Conservation (phyloP, 2,888 invertebrate species). For the Arctia plantaginis region DNA sequence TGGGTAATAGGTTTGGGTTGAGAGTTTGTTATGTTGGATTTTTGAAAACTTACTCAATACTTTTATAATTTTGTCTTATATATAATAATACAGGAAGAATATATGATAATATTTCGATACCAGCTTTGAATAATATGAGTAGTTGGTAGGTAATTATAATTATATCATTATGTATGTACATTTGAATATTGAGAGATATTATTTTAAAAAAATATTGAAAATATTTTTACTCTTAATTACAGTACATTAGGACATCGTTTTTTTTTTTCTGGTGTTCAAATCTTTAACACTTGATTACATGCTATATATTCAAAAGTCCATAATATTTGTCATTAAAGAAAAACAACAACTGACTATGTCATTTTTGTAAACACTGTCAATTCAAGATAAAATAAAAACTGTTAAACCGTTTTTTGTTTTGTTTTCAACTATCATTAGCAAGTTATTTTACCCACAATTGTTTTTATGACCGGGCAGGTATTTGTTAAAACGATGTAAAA, state of each 20-base stretch:
- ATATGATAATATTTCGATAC: not conserved
- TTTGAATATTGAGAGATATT: not conserved
- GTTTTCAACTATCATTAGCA: not conserved
- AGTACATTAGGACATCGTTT: too few species aligned
- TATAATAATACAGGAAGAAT: not conserved
- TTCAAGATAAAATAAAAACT: not conserved
- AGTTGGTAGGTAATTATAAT: not conserved
- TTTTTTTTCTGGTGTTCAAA: not conserved
- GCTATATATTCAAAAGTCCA: not conserved
- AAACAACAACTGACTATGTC: not conserved
- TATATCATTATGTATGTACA: not conserved
- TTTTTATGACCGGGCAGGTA: constrained; percentile 14
- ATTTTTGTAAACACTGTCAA: not conserved
- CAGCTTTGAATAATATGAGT: not conserved
- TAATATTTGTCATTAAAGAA: not conserved
- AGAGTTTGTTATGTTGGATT: too few species aligned
- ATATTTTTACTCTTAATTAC: not conserved
- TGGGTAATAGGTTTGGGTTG: too few species aligned
- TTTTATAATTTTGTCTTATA: too few species aligned
- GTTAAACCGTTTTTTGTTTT: not conserved
- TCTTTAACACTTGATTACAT: not conserved
- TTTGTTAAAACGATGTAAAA: constrained; percentile 38
- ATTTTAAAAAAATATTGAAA: not conserved
- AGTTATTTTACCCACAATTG: not conserved
- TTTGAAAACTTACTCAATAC: too few species aligned